Base-by-base conservation (phyloP, 2,888 invertebrate genomes). In the Odontocolon sp. region DNA sequence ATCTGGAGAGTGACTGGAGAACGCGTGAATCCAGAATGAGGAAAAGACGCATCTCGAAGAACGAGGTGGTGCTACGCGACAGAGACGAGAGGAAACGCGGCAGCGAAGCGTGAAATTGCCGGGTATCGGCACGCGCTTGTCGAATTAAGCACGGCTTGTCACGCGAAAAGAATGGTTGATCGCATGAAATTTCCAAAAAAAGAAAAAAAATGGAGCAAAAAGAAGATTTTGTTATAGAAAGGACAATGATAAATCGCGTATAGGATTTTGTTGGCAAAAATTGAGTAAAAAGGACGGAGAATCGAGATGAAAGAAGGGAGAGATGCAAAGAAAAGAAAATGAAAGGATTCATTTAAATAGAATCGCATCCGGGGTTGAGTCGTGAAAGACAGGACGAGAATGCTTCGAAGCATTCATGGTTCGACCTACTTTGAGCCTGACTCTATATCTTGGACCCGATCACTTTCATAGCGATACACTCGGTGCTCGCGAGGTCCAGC, bases 381-480 rank as follows among this genome's bases (percentile, higher is more conserved):
- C 14, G 26, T 11, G 11, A 26, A 50, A 14, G 50, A 26, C 50
- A 3, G 40, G 3, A 2, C 5, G 14, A 36, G 3, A 23, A 23
- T 69, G 57, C 73, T 38, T 54, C 21, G 8, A 33, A 57, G 31
- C 72, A 52, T 73, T 77, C 56, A 77, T 71, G 64, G 21, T 69
- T 73, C 67, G 78, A 77, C 78, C 81, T 54, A 80, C 78, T 79
- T 80, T 31, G 52, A 23, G 54, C 64, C 50, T 67, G 21, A 23
- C 67, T 77, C 66, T 54, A 71, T 81, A 80, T 84, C 80, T 67
- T 50, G 64, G 38, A 47, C 23, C 80, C 72, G 72, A 84, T 84
- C 82, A 82, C 84, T 83, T 83, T 83, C 83, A 79, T 83, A 78
- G 74, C 77, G 61, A 56, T 63, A 54, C 72, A 54, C 54, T 54